Evolutionary conservation across 2,113 vertebrate species (phyloP), one percentile per base, ranked within the genome.

Genomic region (Cettia cetti): DNA sequence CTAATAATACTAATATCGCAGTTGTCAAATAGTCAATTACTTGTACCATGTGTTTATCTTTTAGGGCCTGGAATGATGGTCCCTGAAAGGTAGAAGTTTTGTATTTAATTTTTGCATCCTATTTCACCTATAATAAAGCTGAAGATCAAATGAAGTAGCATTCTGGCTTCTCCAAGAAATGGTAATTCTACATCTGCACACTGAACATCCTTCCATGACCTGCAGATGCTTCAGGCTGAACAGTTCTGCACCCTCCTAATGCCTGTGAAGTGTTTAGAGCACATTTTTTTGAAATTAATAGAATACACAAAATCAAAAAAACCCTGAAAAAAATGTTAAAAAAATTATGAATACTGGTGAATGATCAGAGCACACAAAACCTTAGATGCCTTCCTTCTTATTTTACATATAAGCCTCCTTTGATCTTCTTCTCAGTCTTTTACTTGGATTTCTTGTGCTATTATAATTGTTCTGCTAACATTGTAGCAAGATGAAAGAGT

Each of bases 331-430:
- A 97, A 97, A 49, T 69, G 71, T 92, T 96, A 90, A 97, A 98
- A 96, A 72, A 94, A 91, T 98, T 97, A 97, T 97, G 95, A 97
- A 96, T 96, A 86, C 79, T 95, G 88, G 91, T 47, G 81, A 97
- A 95, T 97, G 95, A 98, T 97, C 95, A 98, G 96, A 97, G 94
- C 66, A 92, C 95, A 95, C 86, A 97, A 97, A 98, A 96, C 78
- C 89, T 96, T 97, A 97, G 96, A 97, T 65, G 54, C 71, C 76
- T 97, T 97, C 96, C 81, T 83, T 96, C 92, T 97, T 97, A 92
- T 95, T 95, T 97, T 96, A 96, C 95, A 90, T 71, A 92, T 87
- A 88, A 59, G 4, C 18, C 22, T 92, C 54, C 94, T 98, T 98
- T 98, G 97, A 98, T 98, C 95, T 97, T 97, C 89, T 87, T 93